A percentile compares a stretch with the other conserved stretches of the same genome.
Conservation (phyloP, 2,113 vertebrate species). For the Sceloporus undulatus region DNA sequence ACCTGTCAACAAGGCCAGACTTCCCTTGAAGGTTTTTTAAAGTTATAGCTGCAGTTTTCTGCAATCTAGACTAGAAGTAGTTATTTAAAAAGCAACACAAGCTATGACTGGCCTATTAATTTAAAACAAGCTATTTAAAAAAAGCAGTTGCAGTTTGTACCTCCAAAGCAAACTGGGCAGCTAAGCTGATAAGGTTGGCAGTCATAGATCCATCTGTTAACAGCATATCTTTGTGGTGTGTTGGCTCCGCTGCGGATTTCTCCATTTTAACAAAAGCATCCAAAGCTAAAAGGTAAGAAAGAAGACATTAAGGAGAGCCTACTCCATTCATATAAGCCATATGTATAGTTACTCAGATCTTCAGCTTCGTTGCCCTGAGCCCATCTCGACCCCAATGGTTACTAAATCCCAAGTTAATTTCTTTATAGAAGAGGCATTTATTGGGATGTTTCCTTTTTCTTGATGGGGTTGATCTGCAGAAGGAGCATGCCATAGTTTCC, state of each 20-base stretch:
- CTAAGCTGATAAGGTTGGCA: conserved; percentile 83
- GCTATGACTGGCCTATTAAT: conserved; percentile 15
- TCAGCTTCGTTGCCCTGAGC: neutral
- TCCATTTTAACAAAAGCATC: conserved; percentile 81
- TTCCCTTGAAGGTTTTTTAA: no score
- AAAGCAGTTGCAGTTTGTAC: conserved; percentile 68
- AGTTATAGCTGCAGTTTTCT: no score
- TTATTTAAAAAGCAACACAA: conserved; percentile 12
- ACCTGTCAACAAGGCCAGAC: no score
- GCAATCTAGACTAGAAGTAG: no score
- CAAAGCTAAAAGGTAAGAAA: conserved; percentile 77
- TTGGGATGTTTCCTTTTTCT: conserved; percentile 24
- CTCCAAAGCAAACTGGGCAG: conserved; percentile 91
- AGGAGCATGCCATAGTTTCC: conserved; percentile 5
- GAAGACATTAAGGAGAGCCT: neutral
- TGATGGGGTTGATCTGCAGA: conserved; percentile 12
- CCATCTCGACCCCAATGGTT: neutral
- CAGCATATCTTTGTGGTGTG: conserved; percentile 65
- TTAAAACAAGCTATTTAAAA: neutral
- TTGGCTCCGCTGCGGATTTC: conserved; percentile 64
- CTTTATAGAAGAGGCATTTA: conserved; percentile 34
- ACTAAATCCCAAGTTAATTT: conserved; percentile 50
- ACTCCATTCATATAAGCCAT: neutral
- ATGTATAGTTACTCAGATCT: neutral
- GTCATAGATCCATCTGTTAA: conserved; percentile 72